phyloP scores from a whole-genome alignment of 2,888 invertebrate species.

The Stenotaenia linearis region DNA sequence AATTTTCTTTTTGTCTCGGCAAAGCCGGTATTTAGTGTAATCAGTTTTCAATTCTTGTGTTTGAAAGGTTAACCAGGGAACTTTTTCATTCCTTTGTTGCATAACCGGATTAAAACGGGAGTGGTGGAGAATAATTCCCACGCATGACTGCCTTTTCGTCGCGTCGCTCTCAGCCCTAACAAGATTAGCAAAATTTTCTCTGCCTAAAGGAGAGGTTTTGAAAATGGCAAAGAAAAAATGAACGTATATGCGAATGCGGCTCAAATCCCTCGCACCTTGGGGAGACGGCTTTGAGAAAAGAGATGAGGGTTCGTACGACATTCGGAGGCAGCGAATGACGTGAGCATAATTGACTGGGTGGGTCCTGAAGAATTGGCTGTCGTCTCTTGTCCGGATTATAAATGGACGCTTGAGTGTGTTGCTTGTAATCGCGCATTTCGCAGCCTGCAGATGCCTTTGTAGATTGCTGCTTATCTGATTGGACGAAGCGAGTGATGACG shows the following conservation, averaged over 20 bases:
- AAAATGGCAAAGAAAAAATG: not conserved
- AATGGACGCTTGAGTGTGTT: conserved; percentile 14
- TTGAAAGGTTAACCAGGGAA: not conserved
- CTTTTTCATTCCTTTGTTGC: not conserved
- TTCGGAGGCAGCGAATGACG: not conserved
- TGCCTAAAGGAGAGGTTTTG: not conserved
- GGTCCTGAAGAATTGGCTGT: not conserved
- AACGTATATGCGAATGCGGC: not conserved
- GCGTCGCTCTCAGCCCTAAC: not conserved
- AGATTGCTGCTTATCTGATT: conserved; percentile 11
- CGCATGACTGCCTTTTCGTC: conserved; percentile 20
- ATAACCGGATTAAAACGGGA: conserved; percentile 18
- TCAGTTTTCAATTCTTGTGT: not conserved
- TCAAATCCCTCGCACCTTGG: not conserved
- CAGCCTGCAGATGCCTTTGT: conserved; percentile 16
- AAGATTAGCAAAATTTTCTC: not conserved
- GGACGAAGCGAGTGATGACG: conserved; percentile 9
- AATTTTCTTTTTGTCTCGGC: too few species aligned
- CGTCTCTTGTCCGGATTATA: conserved; percentile 10
- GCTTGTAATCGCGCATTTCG: conserved; percentile 17
- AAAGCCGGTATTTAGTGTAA: not conserved
- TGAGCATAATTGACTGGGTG: not conserved
- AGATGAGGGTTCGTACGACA: not conserved
- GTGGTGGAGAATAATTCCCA: not conserved
- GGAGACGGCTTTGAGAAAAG: not conserved